These are phyloP conservation scores for Andrena cerasifolii DNA, from an alignment of 1,140 invertebrate species.

Conservation along the genomic window DNA sequence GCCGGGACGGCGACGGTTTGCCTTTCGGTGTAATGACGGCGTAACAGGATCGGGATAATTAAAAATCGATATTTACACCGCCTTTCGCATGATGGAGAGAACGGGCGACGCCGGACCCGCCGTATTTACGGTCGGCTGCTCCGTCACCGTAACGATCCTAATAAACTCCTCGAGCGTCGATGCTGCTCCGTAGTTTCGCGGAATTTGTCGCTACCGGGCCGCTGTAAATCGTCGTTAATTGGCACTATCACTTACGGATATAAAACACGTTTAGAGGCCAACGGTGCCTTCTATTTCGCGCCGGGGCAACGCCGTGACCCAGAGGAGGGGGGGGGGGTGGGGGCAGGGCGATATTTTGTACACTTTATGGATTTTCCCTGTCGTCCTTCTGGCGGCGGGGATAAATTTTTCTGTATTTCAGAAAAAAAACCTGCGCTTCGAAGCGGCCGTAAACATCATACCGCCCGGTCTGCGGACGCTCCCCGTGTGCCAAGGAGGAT, in stretches of 20 bases:
- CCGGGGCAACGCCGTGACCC: neutral
- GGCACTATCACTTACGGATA: neutral
- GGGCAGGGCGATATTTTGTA: too few species aligned
- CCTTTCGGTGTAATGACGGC: slow-evolving; percentile 5
- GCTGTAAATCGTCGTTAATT: slow-evolving; percentile 4
- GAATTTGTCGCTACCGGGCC: neutral
- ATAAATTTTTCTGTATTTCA: neutral
- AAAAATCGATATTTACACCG: slow-evolving; percentile 32
- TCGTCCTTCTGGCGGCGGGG: neutral
- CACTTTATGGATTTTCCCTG: neutral
- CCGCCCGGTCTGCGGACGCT: too few species aligned
- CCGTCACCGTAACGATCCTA: slow-evolving; percentile 23
- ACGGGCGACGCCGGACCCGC: neutral
- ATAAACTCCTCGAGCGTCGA: slow-evolving; percentile 20
- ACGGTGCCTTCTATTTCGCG: neutral
- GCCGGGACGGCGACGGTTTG: neutral
- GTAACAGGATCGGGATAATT: slow-evolving; percentile 28
- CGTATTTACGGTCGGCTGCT: slow-evolving; percentile 1
- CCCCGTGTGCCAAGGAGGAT: too few species aligned
- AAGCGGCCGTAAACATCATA: too few species aligned
- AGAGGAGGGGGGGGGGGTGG: too few species aligned
- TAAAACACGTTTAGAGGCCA: neutral
- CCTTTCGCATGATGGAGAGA: neutral
- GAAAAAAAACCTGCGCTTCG: neutral
- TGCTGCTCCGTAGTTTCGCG: neutral